A percentile compares a stretch with the other conserved stretches of the same genome.
Conservation (phyloP, 2,888 invertebrate species). For the Dicyrtoma fusca region DNA sequence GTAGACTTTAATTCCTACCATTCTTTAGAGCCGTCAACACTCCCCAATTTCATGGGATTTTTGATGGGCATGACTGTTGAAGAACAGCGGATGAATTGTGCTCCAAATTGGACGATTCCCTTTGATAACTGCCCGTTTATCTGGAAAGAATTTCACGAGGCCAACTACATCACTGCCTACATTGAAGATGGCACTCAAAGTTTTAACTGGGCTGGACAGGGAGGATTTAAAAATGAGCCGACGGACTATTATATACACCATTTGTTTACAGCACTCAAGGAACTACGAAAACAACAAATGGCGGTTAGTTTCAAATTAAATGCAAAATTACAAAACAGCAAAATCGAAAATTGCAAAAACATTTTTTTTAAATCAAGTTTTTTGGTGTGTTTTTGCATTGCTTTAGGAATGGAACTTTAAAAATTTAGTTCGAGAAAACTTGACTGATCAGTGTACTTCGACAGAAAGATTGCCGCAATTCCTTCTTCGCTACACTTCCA, state of each 20-base stretch:
- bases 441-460: too few species aligned
- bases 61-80: conserved; percentile 67
- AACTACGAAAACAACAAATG: too few species aligned
- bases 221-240: conserved; percentile 72
- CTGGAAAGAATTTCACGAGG: conserved; percentile 73
- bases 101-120: conserved; percentile 58
- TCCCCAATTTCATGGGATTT: conserved; percentile 83
- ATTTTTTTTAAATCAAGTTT: too few species aligned
- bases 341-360: too few species aligned
- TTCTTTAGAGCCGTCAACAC: conserved; percentile 65
- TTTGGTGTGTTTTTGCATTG: too few species aligned
- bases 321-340: too few species aligned
- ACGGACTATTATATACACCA: conserved; percentile 80
- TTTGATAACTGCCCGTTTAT: conserved; percentile 73
- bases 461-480: too few species aligned
- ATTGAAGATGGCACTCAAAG: conserved; percentile 75
- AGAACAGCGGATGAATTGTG: conserved; percentile 47
- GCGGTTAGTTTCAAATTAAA: too few species aligned
- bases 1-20: conserved; percentile 72
- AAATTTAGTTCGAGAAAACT: too few species aligned
- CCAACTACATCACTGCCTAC: conserved; percentile 76
- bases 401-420: too few species aligned
- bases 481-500: too few species aligned
- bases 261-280: conserved; percentile 65
- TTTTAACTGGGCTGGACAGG: conserved; percentile 70